These are phyloP conservation scores for Eudasyphora cyanicolor DNA, from an alignment of 2,888 invertebrate species.

Conservation along the genomic window DNA sequence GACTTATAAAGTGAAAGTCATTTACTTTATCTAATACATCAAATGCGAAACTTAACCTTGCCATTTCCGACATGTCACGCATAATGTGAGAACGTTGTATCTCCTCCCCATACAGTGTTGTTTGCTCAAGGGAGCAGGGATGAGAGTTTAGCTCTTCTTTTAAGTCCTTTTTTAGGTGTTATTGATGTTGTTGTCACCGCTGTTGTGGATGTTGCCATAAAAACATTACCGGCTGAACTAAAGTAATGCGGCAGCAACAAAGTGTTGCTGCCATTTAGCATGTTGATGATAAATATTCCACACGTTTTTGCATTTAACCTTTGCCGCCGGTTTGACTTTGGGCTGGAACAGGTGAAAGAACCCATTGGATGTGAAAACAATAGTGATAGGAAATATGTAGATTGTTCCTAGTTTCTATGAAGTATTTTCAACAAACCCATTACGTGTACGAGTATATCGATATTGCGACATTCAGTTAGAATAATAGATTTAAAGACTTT, in stretches of 20 bases:
- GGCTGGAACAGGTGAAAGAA: not conserved
- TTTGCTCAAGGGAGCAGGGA: not conserved
- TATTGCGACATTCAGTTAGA: too few species aligned
- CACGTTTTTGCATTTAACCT: constrained; percentile 15
- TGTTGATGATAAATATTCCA: not conserved
- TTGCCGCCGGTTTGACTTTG: not conserved
- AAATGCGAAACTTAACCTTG: not conserved
- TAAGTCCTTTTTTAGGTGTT: too few species aligned
- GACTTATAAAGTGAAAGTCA: too few species aligned
- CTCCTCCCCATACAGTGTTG: not conserved
- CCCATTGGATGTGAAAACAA: not conserved
- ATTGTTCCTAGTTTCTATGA: not conserved
- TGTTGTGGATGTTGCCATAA: not conserved
- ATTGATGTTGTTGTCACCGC: not conserved
- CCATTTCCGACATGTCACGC: not conserved
- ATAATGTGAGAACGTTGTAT: not conserved
- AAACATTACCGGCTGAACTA: not conserved
- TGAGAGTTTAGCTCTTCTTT: too few species aligned
- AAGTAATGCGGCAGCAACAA: not conserved
- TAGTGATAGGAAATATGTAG: not conserved
- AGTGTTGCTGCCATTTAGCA: not conserved
- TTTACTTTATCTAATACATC: too few species aligned
- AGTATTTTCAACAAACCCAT: not conserved
- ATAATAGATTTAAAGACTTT: too few species aligned
- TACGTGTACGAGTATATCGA: not conserved